A percentile compares a stretch with the other conserved stretches of the same genome.
Evolutionary conservation across 2,113 vertebrate genomes (phyloP).

Genomic region (Gambusia affinis): DNA sequence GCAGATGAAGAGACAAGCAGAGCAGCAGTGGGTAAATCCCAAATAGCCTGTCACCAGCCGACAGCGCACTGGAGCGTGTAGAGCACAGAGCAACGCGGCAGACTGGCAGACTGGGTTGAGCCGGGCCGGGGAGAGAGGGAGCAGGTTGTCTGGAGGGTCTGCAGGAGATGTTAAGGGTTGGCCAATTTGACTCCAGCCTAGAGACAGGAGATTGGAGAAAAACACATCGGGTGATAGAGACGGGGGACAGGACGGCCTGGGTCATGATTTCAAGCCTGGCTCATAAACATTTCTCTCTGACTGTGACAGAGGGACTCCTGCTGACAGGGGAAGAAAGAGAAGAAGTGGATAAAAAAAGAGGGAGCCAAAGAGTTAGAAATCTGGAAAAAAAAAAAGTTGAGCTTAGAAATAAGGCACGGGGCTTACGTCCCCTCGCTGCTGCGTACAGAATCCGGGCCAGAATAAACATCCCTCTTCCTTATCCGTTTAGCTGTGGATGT

Average conservation of each 20-base stretch:
- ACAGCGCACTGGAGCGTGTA: constrained; percentile 79
- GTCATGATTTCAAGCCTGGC: constrained; percentile 61
- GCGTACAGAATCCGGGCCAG: constrained; percentile 59
- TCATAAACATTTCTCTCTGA: constrained; percentile 68
- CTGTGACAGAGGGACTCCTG: constrained; percentile 38
- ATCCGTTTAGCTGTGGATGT: constrained; percentile 65
- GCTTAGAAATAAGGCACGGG: constrained; percentile 61
- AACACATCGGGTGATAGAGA: constrained; percentile 64
- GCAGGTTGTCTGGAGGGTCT: constrained; percentile 60
- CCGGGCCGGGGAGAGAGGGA: constrained; percentile 49
- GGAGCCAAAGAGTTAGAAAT: constrained; percentile 26
- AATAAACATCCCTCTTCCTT: constrained; percentile 61
- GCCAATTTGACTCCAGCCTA: constrained; percentile 68
- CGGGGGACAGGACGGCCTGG: constrained; percentile 54
- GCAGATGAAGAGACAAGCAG: constrained; percentile 76
- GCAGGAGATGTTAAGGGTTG: constrained; percentile 67
- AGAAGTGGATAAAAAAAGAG: constrained; percentile 26
- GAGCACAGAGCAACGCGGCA: constrained; percentile 62
- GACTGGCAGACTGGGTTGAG: constrained; percentile 68
- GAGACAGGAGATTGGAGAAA: constrained; percentile 67
- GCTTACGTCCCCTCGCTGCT: constrained; percentile 61
- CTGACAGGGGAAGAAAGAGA: constrained; percentile 60
- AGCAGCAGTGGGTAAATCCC: constrained; percentile 80
- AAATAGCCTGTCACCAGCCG: constrained; percentile 82
- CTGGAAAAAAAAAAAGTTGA: constrained; percentile 41